These are phyloP conservation scores for Corticium candelabrum DNA, from an alignment of 37 sponge, comb jelly and placozoan genomes.

Conservation along the genomic window DNA sequence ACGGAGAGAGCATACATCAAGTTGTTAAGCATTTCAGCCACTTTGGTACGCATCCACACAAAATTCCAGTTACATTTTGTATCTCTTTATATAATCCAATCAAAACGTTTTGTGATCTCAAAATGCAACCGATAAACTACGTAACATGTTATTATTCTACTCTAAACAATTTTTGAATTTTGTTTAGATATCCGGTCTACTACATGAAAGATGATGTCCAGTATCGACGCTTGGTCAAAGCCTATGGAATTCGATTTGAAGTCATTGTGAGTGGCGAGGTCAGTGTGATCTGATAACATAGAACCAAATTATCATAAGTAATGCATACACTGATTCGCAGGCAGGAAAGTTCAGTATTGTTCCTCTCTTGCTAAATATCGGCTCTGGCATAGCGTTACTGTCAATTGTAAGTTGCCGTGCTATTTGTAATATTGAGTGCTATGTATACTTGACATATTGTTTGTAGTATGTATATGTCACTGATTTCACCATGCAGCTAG, in stretches of 20 bases:
- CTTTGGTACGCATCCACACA: no score
- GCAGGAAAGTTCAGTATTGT: slow-evolving; percentile 40
- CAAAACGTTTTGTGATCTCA: no score
- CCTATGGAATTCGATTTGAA: slow-evolving; percentile 10
- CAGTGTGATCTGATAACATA: neutral
- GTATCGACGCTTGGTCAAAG: slow-evolving; percentile 3
- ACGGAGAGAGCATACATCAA: no score
- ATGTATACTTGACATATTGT: no score
- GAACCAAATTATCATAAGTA: neutral
- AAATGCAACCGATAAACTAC: no score
- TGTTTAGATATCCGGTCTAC: neutral
- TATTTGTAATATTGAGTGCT: neutral
- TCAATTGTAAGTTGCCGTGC: slow-evolving; percentile 33
- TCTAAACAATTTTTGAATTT: no score
- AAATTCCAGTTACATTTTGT: no score
- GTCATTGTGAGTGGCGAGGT: slow-evolving; percentile 9
- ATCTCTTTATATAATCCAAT: no score
- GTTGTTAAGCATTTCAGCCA: no score
- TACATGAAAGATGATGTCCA: neutral
- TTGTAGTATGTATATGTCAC: no score
- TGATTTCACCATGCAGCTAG: no score
- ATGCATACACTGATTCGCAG: slow-evolving; percentile 19
- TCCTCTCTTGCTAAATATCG: slow-evolving; percentile 39
- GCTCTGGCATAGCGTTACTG: slow-evolving; percentile 47
- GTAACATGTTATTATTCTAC: no score